These are phyloP conservation scores for Pterostichus madidus DNA, from an alignment of 2,888 invertebrate genomes.

Conservation along the genomic window DNA sequence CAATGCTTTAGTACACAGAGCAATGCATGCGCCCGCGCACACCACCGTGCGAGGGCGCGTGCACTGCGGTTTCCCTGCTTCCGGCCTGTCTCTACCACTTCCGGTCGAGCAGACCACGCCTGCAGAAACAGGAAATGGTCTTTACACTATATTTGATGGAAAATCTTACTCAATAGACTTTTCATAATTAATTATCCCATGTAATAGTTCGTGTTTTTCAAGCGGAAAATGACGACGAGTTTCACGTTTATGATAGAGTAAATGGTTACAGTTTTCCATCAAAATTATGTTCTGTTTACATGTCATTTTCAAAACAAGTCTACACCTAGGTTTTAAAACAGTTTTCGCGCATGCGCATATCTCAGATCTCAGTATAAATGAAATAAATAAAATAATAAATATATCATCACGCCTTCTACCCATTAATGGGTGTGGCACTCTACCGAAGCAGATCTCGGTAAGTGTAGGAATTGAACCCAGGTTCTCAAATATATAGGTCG, in stretches of 20 bases:
- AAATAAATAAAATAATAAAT: no score
- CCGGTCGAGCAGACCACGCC: slow-evolving; percentile 17
- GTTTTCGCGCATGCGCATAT: no score
- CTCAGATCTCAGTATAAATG: no score
- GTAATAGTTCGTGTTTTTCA: background rate
- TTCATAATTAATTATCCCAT: slow-evolving; percentile 24
- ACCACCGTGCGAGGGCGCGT: background rate
- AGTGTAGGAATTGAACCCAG: no score
- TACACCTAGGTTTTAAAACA: no score
- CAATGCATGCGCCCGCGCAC: background rate
- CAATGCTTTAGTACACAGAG: background rate
- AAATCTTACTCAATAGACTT: slow-evolving; percentile 34
- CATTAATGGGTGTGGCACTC: no score
- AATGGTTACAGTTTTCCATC: background rate
- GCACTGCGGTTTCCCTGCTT: slow-evolving; percentile 28
- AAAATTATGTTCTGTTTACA: no score
- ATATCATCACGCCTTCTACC: no score
- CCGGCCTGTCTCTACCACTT: slow-evolving; percentile 42
- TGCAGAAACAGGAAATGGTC: slow-evolving; percentile 32
- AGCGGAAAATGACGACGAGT: background rate
- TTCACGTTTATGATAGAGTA: background rate
- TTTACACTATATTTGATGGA: slow-evolving; percentile 41
- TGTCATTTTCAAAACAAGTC: no score
- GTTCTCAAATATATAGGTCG: no score
- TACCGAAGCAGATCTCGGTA: no score